Conservation (phyloP, 2,797 vertebrate genomes). For the Mormyrus proboscirostris region DNA sequence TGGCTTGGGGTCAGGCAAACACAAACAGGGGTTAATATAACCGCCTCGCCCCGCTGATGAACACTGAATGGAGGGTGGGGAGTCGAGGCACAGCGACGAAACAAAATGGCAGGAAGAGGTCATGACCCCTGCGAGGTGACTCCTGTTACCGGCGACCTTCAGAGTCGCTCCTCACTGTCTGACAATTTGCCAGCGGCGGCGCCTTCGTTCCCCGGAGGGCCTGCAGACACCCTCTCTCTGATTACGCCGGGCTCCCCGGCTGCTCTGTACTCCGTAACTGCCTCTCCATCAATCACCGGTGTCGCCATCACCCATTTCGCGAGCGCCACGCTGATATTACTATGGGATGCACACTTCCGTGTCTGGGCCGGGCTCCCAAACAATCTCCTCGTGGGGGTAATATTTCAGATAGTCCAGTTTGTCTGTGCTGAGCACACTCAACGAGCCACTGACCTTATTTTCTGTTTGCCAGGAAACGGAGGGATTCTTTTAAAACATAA, state of each 20-base stretch:
- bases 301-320: constrained; percentile 57
- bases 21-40: constrained; percentile 97
- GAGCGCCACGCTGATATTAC: constrained; percentile 43
- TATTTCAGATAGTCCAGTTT: not conserved
- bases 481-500: not conserved
- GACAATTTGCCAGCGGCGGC: constrained; percentile 86
- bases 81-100: constrained; percentile 51
- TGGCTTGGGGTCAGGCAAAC: constrained; percentile 97
- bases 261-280: constrained; percentile 96
- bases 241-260: constrained; percentile 92
- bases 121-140: constrained; percentile 90
- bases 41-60: constrained; percentile 54
- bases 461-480: not conserved
- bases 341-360: constrained; percentile 27
- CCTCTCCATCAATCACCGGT: constrained; percentile 95
- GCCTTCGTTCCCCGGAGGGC: constrained; percentile 76
- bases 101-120: constrained; percentile 71
- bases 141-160: constrained; percentile 98
- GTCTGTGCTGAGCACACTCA: not conserved
- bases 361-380: not conserved
- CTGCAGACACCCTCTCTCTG: constrained; percentile 84
- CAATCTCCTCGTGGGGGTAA: not conserved
- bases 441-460: not conserved
- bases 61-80: constrained; percentile 57
- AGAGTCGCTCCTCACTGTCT: constrained; percentile 89